Percentiles rank a stretch among this genome's conserved stretches.
Evolutionary conservation across 1,140 invertebrate species (phyloP).

Genomic region (Pinna nobilis): DNA sequence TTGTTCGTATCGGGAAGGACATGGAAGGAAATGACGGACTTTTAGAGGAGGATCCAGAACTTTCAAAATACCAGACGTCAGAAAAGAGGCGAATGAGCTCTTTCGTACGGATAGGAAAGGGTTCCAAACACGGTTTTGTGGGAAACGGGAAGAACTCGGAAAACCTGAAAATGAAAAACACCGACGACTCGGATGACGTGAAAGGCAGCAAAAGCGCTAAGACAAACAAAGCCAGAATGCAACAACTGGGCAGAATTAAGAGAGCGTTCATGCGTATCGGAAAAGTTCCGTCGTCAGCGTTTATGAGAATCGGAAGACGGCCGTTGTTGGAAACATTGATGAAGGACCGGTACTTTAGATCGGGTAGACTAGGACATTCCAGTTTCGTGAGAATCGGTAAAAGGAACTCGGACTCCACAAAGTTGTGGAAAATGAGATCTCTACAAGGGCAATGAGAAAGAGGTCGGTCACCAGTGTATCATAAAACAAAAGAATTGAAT

Average conservation of each 20-base stretch:
- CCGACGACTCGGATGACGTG: too few species aligned
- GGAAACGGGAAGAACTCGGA: neutral
- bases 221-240: neutral
- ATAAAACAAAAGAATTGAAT: too few species aligned
- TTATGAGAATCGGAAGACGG: conserved; percentile 42
- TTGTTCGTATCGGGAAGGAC: conserved; percentile 32
- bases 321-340: conserved; percentile 16
- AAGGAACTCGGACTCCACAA: neutral
- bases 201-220: too few species aligned
- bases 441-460: neutral
- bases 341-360: conserved; percentile 9
- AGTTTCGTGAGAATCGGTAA: conserved; percentile 46
- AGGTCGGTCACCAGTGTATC: neutral
- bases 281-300: conserved; percentile 44
- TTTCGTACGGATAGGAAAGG: conserved; percentile 34
- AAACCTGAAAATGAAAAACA: too few species aligned
- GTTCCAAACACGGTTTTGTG: neutral
- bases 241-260: neutral
- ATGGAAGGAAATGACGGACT: neutral
- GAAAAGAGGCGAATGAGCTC: conserved; percentile 24
- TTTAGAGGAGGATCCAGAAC: neutral
- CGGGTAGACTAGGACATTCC: conserved; percentile 28
- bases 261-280: conserved; percentile 43
- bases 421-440: neutral
- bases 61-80: neutral